Base-by-base conservation (phyloP, 2,113 vertebrate species). In the Syngnathus scovelli region DNA sequence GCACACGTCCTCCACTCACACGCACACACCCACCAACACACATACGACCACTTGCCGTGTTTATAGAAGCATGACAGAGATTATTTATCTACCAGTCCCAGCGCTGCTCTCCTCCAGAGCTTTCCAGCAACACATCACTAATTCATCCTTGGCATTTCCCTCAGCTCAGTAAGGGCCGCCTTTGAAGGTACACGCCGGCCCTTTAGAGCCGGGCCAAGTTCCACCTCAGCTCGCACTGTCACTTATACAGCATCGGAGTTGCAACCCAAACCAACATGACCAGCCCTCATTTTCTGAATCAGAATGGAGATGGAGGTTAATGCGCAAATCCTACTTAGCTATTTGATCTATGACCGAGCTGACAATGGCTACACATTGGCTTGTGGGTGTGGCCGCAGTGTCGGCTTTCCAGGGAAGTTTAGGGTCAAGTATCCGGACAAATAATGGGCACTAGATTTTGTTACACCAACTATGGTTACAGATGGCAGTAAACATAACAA, bases 231-330 rank as follows among this genome's bases (percentile, higher is more conserved):
- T 75, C 37, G 48, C 49, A 58, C 56, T 79, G 84, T 83, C 84
- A 86, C 56, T 51, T 73, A 85, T 76, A 80, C 75, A 52, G 67
- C 55, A 23, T 39, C n/a, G 60, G 38, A 33, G 62, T 59, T 23
- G 82, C 67, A 85, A 85, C 79, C 69, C 69, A 64, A 81, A 18
- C 10, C 64, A 66, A 9, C 63, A 56, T 58, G 70, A 70, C 63
- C 15, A 13, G 23, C 36, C 43, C 65, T 41, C 52, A 66, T 66
- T 21, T 74, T 63, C 67, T 0, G 4, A 79, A 85, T 84, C 74
- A 70, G 77, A 86, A 83, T 77, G 38, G 51, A 68, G 54, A 84
- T 73, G 65, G 75, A 70, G 86, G 83, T 80, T 78, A 85, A 85
- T 76, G 79, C 64, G 66, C 2, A 10, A 77, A 64, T 72, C 6